A percentile compares a stretch with the other conserved stretches of the same genome.
These are phyloP conservation scores for Loxodonta africana DNA, from an alignment of 2,113 vertebrate genomes.

Conservation along the genomic window DNA sequence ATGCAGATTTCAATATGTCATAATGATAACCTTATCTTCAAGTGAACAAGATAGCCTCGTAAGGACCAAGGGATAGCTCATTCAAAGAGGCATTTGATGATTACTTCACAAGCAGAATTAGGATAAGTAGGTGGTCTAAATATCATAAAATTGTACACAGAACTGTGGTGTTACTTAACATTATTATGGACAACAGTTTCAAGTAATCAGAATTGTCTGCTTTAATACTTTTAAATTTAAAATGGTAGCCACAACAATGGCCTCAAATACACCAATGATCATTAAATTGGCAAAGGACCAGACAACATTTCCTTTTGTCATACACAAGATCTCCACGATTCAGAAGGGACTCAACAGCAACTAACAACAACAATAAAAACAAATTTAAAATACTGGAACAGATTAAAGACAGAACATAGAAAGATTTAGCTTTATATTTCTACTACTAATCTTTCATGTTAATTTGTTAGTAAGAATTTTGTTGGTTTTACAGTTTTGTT, in stretches of 20 bases:
- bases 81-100: constrained; percentile 25
- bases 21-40: constrained; percentile 58
- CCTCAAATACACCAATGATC: not conserved
- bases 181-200: not conserved
- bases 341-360: not conserved
- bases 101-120: not conserved
- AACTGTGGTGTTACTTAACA: not conserved
- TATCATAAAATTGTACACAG: constrained; percentile 4
- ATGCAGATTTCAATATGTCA: constrained; percentile 4
- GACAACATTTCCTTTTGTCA: not conserved
- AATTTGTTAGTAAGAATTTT: constrained; percentile 48
- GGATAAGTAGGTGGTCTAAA: not conserved
- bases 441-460: constrained; percentile 44
- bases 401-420: constrained; percentile 13
- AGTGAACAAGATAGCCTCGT: not conserved
- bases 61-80: not conserved
- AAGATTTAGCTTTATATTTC: constrained; percentile 18
- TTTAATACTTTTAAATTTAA: constrained; percentile 53
- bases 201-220: not conserved
- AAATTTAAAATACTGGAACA: constrained; percentile 23
- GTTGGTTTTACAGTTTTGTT: not conserved
- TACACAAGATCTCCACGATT: not conserved
- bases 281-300: not conserved
- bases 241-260: not conserved
- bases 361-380: not conserved